phyloP scores from a whole-genome alignment of 1,140 invertebrate species.

The Drosophila pandora region DNA sequence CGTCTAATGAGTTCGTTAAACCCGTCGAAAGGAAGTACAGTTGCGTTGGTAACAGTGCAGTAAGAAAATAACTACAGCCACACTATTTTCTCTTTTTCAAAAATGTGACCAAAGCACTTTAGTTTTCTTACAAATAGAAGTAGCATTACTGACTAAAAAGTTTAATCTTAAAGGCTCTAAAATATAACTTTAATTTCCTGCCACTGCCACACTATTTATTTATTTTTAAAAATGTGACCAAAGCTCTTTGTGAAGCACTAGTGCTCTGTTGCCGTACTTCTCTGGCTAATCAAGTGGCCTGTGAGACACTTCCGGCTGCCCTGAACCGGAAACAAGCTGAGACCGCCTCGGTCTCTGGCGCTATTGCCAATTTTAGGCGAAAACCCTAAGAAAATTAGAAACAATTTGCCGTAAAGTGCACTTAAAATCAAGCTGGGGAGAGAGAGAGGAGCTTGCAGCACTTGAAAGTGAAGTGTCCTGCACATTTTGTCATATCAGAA shows the following conservation, averaged over 20 bases:
- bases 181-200: no score
- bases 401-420: slow-evolving; percentile 66
- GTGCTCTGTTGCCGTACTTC: slow-evolving; percentile 38
- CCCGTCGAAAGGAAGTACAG: slow-evolving; percentile 9
- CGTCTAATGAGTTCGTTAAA: slow-evolving; percentile 55
- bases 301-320: slow-evolving; percentile 13
- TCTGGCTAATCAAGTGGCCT: slow-evolving; percentile 32
- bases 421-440: slow-evolving; percentile 27
- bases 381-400: slow-evolving; percentile 46
- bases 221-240: not conserved
- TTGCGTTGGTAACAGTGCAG: not conserved
- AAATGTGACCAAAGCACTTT: no score
- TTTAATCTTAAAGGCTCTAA: no score
- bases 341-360: slow-evolving; percentile 6
- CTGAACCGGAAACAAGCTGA: slow-evolving; percentile 5
- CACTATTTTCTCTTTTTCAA: no score
- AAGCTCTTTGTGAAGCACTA: not conserved
- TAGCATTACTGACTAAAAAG: no score
- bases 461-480: slow-evolving; percentile 23
- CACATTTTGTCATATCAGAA: slow-evolving; percentile 71
- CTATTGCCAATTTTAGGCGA: slow-evolving; percentile 51
- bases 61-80: no score
- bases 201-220: no score
- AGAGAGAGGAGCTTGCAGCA: not conserved
- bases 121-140: no score